phyloP scores from a whole-genome alignment of 2,113 vertebrate species.

The Mobula birostris region DNA sequence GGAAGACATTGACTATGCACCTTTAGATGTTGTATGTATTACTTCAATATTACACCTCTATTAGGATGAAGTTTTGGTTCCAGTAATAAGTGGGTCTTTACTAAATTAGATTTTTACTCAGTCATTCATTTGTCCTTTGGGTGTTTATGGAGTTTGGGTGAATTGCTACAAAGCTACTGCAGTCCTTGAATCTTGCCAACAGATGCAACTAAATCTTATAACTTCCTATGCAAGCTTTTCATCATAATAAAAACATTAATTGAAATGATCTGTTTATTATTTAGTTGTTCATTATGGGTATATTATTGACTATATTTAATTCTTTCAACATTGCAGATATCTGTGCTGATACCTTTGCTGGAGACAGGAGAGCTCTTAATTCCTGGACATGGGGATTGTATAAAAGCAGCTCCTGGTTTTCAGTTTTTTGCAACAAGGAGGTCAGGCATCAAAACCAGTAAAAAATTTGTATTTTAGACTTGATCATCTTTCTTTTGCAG shows the following conservation, averaged over 20 bases:
- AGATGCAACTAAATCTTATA: neutral
- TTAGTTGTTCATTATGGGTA: neutral
- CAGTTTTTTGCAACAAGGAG: slow-evolving; percentile 95
- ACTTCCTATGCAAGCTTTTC: neutral
- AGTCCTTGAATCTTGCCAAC: neutral
- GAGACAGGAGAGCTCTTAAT: slow-evolving; percentile 85
- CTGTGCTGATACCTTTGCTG: slow-evolving; percentile 84
- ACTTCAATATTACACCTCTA: neutral
- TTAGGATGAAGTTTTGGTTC: neutral
- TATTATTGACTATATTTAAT: neutral
- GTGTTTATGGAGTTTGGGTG: no score
- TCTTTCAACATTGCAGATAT: slow-evolving; percentile 62
- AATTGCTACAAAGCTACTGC: neutral
- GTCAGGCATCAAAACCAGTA: slow-evolving; percentile 49
- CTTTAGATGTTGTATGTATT: slow-evolving; percentile 82
- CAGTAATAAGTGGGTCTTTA: no score
- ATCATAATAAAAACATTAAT: neutral
- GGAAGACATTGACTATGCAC: slow-evolving; percentile 93
- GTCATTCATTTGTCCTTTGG: no score
- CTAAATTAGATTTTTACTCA: no score
- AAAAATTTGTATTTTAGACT: neutral
- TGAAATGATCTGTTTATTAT: neutral
- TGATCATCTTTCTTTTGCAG: neutral
- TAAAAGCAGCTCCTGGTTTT: slow-evolving; percentile 83
- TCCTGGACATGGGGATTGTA: slow-evolving; percentile 81